Percentiles rank a stretch among this genome's conserved stretches.
Conservation (phyloP, 2,797 vertebrate genomes). For the Cryptoprocta ferox region DNA sequence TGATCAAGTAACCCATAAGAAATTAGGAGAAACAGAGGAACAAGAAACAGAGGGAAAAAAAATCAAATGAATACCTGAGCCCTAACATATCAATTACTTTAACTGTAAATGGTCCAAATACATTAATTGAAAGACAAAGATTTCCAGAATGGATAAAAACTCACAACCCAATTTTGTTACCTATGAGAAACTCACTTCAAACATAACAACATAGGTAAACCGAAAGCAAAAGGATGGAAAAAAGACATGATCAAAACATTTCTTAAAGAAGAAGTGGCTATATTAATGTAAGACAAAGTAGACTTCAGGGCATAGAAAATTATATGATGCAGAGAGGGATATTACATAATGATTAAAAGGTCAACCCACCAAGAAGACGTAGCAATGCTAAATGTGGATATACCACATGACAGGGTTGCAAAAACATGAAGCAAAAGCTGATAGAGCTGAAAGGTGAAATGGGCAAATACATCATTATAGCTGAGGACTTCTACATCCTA, state of each 20-base stretch:
- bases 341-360: background rate
- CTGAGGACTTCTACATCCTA: background rate
- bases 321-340: background rate
- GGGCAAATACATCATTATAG: background rate
- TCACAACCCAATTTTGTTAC: background rate
- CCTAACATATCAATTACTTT: background rate
- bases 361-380: background rate
- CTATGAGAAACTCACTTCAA: conserved; percentile 4
- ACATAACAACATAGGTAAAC: background rate
- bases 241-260: background rate
- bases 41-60: background rate
- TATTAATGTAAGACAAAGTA: background rate
- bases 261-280: background rate
- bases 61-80: background rate
- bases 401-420: background rate
- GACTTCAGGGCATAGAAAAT: background rate
- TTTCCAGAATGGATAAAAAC: background rate
- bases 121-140: background rate
- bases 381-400: background rate
- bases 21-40: background rate
- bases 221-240: background rate
- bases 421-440: background rate
- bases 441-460: background rate
- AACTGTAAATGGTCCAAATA: background rate
- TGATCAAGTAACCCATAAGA: background rate